Evolutionary conservation across 2,113 vertebrate species (phyloP), one percentile per base, ranked within the genome.

Genomic region (Crotalus horridus): DNA sequence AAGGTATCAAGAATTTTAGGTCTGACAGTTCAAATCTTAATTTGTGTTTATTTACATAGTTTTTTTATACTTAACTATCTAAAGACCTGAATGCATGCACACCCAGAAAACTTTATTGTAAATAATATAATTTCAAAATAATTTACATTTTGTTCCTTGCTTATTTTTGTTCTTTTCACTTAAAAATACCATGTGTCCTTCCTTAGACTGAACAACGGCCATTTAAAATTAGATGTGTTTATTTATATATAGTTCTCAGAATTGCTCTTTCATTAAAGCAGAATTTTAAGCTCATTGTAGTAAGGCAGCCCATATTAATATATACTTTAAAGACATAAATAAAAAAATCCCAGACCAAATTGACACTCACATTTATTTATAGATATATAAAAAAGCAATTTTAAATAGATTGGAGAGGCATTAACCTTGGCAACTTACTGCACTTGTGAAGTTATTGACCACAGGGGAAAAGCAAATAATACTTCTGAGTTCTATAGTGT

Each of bases 151-250:
- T 51, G 61, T 54, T 91, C 33, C n/a, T n/a, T 81, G 43, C 12
- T 54, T 92, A 24, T 92, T 69, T 88, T 56, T 91, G 48, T 58
- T 88, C 88, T 88, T 81, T 88, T 51, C 26, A 39, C 29, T 93
- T 81, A 91, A 81, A 91, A 81, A 88, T 91, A 89, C 23, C 15
- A 55, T 74, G 53, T 81, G 23, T 29, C 20, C 86, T 93, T 91
- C 54, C 61, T 88, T 39, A 59, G 23, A 39, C 64, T 3, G 88
- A 91, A 91, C 59, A 48, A 93, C 91, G 53, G 26, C 29, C 23
- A 17, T 91, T 93, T 93, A 93, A 93, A 93, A 88, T 93, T 91
- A 93, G 92, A 56, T 48, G 20, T 87, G 48, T 88, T 90, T 93
- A 87, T 87, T 81, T 91, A 85, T 88, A 55, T 87, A 48, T 17